A percentile compares a stretch with the other conserved stretches of the same genome.
phyloP scores from a whole-genome alignment of 2,113 vertebrate genomes.

The Cyprinodon tularosa region DNA sequence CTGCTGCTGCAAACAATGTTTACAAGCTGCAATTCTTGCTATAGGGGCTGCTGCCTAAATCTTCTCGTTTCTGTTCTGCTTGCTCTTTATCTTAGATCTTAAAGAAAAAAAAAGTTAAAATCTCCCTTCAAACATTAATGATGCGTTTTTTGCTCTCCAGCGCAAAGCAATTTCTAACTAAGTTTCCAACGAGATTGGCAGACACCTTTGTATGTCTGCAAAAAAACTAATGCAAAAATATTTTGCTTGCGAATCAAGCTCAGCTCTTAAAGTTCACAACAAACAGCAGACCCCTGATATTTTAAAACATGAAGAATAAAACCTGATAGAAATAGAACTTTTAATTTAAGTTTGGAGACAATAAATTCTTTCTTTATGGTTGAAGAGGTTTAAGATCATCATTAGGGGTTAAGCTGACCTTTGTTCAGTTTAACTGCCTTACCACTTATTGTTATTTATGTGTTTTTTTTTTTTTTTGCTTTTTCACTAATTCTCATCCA shows the following conservation, averaged over 20 bases:
- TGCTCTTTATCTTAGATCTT: background rate
- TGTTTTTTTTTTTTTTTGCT: background rate
- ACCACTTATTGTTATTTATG: background rate
- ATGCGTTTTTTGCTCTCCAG: too few species aligned
- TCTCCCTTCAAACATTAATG: background rate
- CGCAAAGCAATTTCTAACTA: background rate
- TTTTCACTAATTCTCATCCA: constrained; percentile 60
- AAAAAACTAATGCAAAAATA: background rate
- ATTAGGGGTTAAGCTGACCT: too few species aligned
- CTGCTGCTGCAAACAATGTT: background rate
- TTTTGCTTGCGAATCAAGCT: background rate
- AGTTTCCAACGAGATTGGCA: background rate
- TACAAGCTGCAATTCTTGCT: background rate
- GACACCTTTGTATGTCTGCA: background rate
- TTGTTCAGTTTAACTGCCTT: constrained; percentile 13
- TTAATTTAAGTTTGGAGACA: too few species aligned
- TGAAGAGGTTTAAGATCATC: too few species aligned
- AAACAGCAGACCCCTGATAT: background rate
- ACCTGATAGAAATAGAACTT: background rate
- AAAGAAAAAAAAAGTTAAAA: background rate
- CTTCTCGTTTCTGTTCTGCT: background rate
- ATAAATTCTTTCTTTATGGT: too few species aligned
- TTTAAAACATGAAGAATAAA: background rate
- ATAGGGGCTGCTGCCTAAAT: background rate
- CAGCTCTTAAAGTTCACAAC: background rate